A percentile compares a stretch with the other conserved stretches of the same genome.
These are phyloP conservation scores for Eurois occulta DNA, from an alignment of 2,888 invertebrate genomes.

Conservation along the genomic window DNA sequence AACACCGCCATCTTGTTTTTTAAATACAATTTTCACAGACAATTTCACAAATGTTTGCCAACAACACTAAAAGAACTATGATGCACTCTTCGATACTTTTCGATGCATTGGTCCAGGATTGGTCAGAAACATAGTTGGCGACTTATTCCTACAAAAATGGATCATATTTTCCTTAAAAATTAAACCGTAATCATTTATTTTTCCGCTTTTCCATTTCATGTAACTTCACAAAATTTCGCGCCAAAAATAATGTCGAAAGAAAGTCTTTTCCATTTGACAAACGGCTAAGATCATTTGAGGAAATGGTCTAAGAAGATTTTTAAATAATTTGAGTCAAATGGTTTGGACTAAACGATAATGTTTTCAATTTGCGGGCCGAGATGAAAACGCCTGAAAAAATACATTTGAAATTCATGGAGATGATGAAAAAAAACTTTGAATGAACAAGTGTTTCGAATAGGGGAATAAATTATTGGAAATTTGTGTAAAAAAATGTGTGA, in stretches of 20 bases:
- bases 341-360: constrained; percentile 42
- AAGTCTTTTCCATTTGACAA: constrained; percentile 39
- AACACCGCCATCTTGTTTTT: too few relatives aligned
- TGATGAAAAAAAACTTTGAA: neutral
- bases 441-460: constrained; percentile 1
- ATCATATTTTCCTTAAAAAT: neutral
- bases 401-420: constrained; percentile 16
- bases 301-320: constrained; percentile 38
- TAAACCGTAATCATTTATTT: constrained; percentile 9
- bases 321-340: constrained; percentile 60
- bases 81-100: neutral
- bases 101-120: neutral
- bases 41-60: neutral
- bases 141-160: neutral
- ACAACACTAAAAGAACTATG: neutral
- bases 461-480: neutral
- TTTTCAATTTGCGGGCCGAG: constrained; percentile 43
- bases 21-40: neutral
- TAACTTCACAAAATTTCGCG: neutral
- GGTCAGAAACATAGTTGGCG: neutral
- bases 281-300: constrained; percentile 28
- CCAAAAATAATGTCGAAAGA: constrained; percentile 27
- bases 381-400: neutral
- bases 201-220: neutral
- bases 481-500: too few relatives aligned